phyloP scores from a whole-genome alignment of 1,140 invertebrate genomes.

The Heliconius himera region DNA sequence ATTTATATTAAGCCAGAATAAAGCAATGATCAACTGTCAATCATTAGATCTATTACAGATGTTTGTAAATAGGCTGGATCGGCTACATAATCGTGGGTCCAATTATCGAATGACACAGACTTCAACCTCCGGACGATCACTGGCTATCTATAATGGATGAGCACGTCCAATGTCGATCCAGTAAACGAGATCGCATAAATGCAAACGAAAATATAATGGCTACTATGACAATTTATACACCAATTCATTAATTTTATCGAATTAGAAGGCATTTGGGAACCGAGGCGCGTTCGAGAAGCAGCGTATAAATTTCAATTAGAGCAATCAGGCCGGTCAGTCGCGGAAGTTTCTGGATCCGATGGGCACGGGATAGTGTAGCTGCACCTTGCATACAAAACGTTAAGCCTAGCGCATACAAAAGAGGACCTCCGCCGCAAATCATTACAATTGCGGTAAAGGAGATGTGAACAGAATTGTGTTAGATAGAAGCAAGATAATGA shows the following conservation, averaged over 20 bases:
- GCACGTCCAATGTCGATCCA: slow-evolving; percentile 67
- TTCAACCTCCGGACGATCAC: slow-evolving; percentile 62
- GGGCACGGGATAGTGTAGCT: slow-evolving; percentile 63
- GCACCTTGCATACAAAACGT: slow-evolving; percentile 67
- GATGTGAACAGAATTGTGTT: slow-evolving; percentile 72
- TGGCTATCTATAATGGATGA: slow-evolving; percentile 79
- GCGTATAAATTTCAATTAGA: slow-evolving; percentile 77
- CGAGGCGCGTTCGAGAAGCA: slow-evolving; percentile 52
- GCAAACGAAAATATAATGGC: slow-evolving; percentile 67
- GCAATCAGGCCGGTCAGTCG: slow-evolving; percentile 64
- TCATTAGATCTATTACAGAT: slow-evolving; percentile 65
- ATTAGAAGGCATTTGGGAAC: slow-evolving; percentile 57
- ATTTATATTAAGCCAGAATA: slow-evolving; percentile 36
- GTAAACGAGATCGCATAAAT: slow-evolving; percentile 73
- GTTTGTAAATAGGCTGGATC: slow-evolving; percentile 62
- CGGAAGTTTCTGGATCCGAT: slow-evolving; percentile 70
- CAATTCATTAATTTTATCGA: slow-evolving; percentile 70
- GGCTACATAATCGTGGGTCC: slow-evolving; percentile 69
- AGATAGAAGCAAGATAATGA: slow-evolving; percentile 64
- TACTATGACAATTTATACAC: slow-evolving; percentile 57
- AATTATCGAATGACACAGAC: slow-evolving; percentile 79
- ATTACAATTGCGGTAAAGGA: slow-evolving; percentile 76
- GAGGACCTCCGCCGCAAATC: slow-evolving; percentile 72
- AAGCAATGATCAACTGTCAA: slow-evolving; percentile 61
- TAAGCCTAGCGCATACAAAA: slow-evolving; percentile 69